A percentile compares a stretch with the other conserved stretches of the same genome.
phyloP scores from a whole-genome alignment of 1,140 invertebrate species.

The Ridgeia piscesae region DNA sequence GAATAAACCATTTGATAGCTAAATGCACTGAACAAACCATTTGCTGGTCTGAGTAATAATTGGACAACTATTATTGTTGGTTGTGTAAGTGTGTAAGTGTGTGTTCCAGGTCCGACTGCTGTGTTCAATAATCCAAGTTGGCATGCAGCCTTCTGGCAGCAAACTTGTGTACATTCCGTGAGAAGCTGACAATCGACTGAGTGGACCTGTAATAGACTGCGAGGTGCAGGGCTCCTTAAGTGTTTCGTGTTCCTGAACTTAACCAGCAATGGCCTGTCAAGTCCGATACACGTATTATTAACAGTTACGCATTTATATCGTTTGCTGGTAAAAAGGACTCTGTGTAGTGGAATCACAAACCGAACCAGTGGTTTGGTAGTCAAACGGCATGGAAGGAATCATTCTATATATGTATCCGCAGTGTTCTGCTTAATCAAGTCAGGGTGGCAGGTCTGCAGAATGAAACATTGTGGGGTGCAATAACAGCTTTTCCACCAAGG shows the following conservation, averaged over 20 bases:
- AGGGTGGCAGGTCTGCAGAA: no score
- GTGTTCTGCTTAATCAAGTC: background rate
- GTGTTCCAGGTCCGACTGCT: background rate
- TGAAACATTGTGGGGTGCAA: no score
- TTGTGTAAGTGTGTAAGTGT: background rate
- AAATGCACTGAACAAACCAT: background rate
- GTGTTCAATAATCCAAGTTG: background rate
- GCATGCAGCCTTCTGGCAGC: background rate
- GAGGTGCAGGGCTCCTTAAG: background rate
- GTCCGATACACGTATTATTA: no score
- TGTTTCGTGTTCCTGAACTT: background rate
- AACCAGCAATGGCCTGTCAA: background rate
- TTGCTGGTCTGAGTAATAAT: background rate
- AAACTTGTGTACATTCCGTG: background rate
- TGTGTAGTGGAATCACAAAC: background rate
- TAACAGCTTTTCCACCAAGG: no score
- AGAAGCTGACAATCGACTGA: background rate
- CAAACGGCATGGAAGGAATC: background rate
- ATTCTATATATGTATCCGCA: background rate
- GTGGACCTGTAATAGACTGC: background rate
- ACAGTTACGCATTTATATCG: background rate
- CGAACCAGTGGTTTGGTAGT: background rate
- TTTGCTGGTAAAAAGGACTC: background rate
- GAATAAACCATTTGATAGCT: background rate
- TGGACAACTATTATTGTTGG: background rate